Conservation (phyloP, 2,113 vertebrate species). For the Crotophaga sulcirostris region DNA sequence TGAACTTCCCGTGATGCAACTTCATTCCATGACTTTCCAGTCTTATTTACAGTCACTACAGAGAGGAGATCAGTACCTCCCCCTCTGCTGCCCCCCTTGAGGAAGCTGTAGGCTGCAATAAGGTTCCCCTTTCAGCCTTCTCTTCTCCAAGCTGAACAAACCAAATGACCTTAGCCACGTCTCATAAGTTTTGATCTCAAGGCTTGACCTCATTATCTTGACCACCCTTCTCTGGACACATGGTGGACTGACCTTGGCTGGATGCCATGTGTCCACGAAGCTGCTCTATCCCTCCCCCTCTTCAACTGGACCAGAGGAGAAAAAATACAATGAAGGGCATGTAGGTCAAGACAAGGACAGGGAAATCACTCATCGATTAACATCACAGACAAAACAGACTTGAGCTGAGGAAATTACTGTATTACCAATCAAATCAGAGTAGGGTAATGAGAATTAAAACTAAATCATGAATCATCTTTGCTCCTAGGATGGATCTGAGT, state of each 20-base stretch:
- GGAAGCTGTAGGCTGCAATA: not conserved
- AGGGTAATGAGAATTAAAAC: not conserved
- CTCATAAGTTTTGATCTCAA: not conserved
- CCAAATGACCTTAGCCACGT: not conserved
- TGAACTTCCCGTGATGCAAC: not conserved
- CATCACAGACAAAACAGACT: too few relatives aligned
- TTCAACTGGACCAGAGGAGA: not conserved
- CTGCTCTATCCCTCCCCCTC: not conserved
- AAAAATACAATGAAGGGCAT: not conserved
- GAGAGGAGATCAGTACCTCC: not conserved
- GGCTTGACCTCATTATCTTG: not conserved
- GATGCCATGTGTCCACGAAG: not conserved
- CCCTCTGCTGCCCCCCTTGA: not conserved
- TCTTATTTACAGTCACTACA: not conserved
- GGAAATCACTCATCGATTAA: not conserved
- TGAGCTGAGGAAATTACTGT: too few relatives aligned
- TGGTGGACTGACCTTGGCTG: not conserved
- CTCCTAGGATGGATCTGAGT: too few relatives aligned
- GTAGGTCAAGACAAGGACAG: not conserved
- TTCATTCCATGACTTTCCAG: not conserved
- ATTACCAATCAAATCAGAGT: not conserved
- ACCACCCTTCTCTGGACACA: not conserved
- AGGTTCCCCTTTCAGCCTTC: not conserved
- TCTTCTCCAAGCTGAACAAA: not conserved
- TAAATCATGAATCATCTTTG: not conserved